Base-by-base conservation (phyloP, 2,113 vertebrate genomes). In the Columba janthina region DNA sequence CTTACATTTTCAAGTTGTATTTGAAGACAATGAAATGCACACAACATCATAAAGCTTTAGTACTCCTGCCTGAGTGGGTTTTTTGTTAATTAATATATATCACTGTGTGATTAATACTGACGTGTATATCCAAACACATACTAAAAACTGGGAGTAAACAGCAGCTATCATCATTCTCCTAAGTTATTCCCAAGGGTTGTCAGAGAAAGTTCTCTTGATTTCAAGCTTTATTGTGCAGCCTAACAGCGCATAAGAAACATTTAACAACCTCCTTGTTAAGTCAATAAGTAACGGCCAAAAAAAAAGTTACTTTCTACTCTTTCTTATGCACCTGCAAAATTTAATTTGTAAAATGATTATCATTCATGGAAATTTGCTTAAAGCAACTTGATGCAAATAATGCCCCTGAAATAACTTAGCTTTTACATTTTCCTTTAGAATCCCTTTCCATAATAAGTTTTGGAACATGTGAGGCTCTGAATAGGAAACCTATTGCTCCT, bases 311-410 rank as follows among this genome's bases (percentile, higher is more conserved):
- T 94, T 95, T 88, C 32, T 60, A 84, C 53, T 80, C 76, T 95
- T 70, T 88, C 89, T 61, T 90, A 93, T 92, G 95, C 71, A 93
- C 66, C 58, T 97, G 83, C 29, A 94, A 88, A 89, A 95, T 97
- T 93, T 96, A 87, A 96, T 97, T 97, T 97, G 76, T 88, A 83
- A 95, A 96, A 82, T 78, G 51, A 75, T 88, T 58, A 83, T 96
- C 42, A 65, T 94, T 97, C 83, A 75, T 75, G 75, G 90, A 93
- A 94, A 64, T 94, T 90, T 44, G 79, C 65, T 90, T 96, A 58
- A 94, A 97, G 85, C 73, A 93, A 92, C 85, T 89, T 87, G 56
- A 67, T 93, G 66, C 64, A 92, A 81, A 89, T 95, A 94, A 93
- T 91, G 69, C 85, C 76, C 18, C 40, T 69, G 46, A 64, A 66